A percentile compares a stretch with the other conserved stretches of the same genome.
These are phyloP conservation scores for Drosophila borealis DNA, from an alignment of 2,888 invertebrate genomes.

Conservation along the genomic window DNA sequence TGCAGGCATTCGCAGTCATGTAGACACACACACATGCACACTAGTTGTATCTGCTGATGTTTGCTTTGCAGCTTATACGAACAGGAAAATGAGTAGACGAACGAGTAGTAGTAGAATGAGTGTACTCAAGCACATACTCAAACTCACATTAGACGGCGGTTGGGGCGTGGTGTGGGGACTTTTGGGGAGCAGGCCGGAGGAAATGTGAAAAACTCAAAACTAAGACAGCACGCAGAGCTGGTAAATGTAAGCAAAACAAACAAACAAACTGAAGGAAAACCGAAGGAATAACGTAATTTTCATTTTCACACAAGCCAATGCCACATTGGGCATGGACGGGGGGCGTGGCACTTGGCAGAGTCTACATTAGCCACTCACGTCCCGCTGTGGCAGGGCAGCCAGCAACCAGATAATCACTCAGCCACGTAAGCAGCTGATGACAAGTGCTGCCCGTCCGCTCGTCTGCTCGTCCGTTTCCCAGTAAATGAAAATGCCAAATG, in stretches of 20 bases:
- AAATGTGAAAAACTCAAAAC: constrained; percentile 9
- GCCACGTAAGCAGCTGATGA: constrained; percentile 56
- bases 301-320: constrained; percentile 27
- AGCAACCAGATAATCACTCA: constrained; percentile 70
- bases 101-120: constrained; percentile 18
- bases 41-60: constrained; percentile 16
- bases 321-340: neutral
- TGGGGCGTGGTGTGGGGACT: neutral
- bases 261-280: constrained; percentile 39
- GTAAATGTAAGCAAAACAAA: constrained; percentile 57
- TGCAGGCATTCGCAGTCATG: constrained; percentile 22
- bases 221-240: constrained; percentile 56
- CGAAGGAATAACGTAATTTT: constrained; percentile 61
- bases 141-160: constrained; percentile 33
- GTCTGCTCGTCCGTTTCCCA: constrained; percentile 5
- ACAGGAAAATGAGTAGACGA: constrained; percentile 15
- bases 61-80: constrained; percentile 29
- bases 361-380: constrained; percentile 4
- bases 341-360: constrained; percentile 4
- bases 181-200: neutral
- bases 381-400: constrained; percentile 38
- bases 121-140: constrained; percentile 15
- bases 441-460: constrained; percentile 51
- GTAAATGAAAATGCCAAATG: constrained; percentile 37
- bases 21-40: constrained; percentile 10